Evolutionary conservation across 2,113 vertebrate genomes (phyloP), one percentile per base, ranked within the genome.

Genomic region (Himantopus leucocephalus): DNA sequence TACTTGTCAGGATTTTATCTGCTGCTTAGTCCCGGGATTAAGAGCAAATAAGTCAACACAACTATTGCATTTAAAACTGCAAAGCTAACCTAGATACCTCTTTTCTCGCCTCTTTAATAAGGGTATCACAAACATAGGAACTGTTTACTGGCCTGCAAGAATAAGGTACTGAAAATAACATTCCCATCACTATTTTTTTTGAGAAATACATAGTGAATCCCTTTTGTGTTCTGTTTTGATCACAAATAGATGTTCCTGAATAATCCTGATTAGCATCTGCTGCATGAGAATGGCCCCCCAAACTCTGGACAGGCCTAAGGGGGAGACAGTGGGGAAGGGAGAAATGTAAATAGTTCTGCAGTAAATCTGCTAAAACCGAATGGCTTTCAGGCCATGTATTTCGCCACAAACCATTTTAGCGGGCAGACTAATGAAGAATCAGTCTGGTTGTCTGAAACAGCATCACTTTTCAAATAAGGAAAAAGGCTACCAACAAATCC

Each of bases 1-100:
- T 92, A 96, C 85, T 97, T 97, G 95, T 89, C 93, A 55, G 66
- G 77, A 88, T 96, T 97, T 96, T 92, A 48, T 86, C 58, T 86
- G 62, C 64, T 88, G 35, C 56, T 95, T 83, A 67, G 80, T 80
- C 68, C 27, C 35, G 34, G 94, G 73, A 78, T 96, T 73, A 75
- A 87, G 81, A 80, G 73, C 48, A 88, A 86, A 41, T 70, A 70
- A 93, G 41, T 90, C 62, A 87, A 90, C 87, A 88, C 78, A 80
- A 85, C 56, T 64, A 88, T 14, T 63, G 73, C 93, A 68, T 81
- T 96, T 92, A 79, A 90, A 92, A 88, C 58, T 32, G 50, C 43
- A 90, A 90, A 78, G 48, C 58, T 89, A 90, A 81, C 62, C 41
- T 80, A 76, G 52, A 53, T 88, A 66, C 63, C 48, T 64, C 48